phyloP scores from a whole-genome alignment of 2,113 vertebrate species.

The Nothocercus nigrocapillus region DNA sequence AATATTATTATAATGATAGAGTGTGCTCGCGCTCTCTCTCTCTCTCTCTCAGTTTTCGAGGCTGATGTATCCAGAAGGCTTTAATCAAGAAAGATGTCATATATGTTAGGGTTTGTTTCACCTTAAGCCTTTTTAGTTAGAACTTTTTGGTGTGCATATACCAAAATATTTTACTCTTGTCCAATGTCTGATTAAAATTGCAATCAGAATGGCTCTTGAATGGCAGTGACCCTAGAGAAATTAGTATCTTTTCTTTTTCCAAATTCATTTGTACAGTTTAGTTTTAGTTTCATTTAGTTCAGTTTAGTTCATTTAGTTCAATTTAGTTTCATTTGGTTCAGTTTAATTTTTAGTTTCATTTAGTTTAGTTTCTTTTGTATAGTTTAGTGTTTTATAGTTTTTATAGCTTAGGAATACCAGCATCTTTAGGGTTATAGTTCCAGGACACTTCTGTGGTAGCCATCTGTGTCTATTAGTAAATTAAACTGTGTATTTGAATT shows the following conservation, averaged over 20 bases:
- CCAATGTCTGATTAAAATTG: slow-evolving; percentile 15
- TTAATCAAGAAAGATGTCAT: slow-evolving; percentile 31
- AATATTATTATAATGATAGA: slow-evolving; percentile 29
- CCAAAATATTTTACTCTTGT: neutral
- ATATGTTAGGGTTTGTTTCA: neutral
- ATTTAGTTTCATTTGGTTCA: no score
- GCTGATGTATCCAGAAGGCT: slow-evolving; percentile 5
- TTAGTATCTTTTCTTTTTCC: neutral
- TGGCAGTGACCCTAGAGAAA: neutral
- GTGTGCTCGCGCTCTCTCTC: neutral
- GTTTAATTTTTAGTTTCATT: no score
- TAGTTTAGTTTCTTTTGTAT: neutral
- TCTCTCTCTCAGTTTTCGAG: slow-evolving; percentile 20
- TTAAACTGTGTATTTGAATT: slow-evolving; percentile 41
- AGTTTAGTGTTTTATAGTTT: neutral
- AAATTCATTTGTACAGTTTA: slow-evolving; percentile 8
- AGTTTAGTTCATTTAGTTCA: no score
- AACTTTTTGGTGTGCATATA: neutral
- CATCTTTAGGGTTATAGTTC: slow-evolving; percentile 4
- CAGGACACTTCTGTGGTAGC: neutral
- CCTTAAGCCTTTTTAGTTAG: neutral
- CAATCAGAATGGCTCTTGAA: neutral
- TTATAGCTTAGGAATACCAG: neutral
- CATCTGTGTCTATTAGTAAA: slow-evolving; percentile 32
- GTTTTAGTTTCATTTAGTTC: no score